phyloP scores from a whole-genome alignment of 2,113 vertebrate species.

The Rhea pennata region DNA sequence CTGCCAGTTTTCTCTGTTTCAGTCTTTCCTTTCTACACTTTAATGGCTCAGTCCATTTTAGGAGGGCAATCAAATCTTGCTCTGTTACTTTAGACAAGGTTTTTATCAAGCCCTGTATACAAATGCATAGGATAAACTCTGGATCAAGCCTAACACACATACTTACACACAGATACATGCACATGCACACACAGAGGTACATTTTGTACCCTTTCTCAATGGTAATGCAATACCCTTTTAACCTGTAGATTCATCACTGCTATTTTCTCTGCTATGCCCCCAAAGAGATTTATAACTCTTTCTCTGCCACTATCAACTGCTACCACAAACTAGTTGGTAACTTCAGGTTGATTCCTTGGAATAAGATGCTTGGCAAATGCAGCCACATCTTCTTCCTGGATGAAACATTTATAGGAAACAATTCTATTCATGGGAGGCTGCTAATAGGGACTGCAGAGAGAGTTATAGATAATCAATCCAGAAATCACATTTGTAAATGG shows the following conservation, averaged over 20 bases:
- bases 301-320: neutral
- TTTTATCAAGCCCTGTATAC: neutral
- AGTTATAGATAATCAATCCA: conserved; percentile 60
- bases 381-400: neutral
- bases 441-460: conserved; percentile 29
- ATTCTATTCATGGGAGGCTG: neutral
- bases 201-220: neutral
- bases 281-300: neutral
- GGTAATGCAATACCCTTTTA: neutral
- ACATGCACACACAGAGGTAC: neutral
- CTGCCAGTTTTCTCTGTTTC: neutral
- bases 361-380: neutral
- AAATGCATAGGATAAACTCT: neutral
- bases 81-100: neutral
- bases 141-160: neutral
- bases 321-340: conserved; percentile 14
- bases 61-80: neutral
- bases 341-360: neutral
- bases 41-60: neutral
- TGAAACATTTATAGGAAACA: conserved; percentile 28
- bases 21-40: neutral
- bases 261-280: neutral
- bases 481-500: conserved; percentile 53
- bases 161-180: neutral
- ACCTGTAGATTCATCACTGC: conserved; percentile 16